Base-by-base conservation (phyloP, 1,140 invertebrate species). In the Bradysia coprophila region DNA sequence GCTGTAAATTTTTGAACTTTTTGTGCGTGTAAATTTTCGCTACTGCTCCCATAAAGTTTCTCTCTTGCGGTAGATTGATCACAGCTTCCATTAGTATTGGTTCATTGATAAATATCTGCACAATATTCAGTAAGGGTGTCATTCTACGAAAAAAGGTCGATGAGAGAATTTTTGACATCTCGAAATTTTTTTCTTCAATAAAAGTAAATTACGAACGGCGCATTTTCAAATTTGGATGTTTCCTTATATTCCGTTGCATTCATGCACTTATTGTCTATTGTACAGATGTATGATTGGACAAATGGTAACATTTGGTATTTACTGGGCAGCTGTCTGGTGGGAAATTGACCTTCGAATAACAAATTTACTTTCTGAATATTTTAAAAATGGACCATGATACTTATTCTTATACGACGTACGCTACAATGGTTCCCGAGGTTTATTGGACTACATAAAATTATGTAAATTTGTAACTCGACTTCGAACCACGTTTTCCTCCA, bases 201-300 rank as follows among this genome's bases (percentile, higher is more conserved):
- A 37, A 10, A 15, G 18, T 18, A 13, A 6, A 42, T 22, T 21
- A 56, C 66, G 67, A 64, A 77, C 75, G 64, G 73, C 18, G 75
- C 67, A 37, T 70, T 69, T 41, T 65, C 59, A 52, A 68, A 75
- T 16, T 61, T 55, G n/a, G 72, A 71, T 50, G 74, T 65, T 47
- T 73, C 66, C 45, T 72, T 64, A 51, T 69, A 76, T 40, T 69
- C 53, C 28, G 68, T 62, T 20, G 74, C 50, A 1, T 60, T 54
- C 2, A 64, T 56, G 48, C 75, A 78, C 3, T 72, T 65, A 50
- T 75, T 78, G 51, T 73, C 71, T 24, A 76, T 57, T 46, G 65
- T 72, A 53, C 75, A 78, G 20, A 77, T 66, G 48, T 75, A 77
- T 15, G 71, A 76, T 50, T 76, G 74, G 18, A 75, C 61, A 49